Evolutionary conservation across 2,113 vertebrate genomes (phyloP), one percentile per base, ranked within the genome.

Genomic region (Cynopterus brachyotis): DNA sequence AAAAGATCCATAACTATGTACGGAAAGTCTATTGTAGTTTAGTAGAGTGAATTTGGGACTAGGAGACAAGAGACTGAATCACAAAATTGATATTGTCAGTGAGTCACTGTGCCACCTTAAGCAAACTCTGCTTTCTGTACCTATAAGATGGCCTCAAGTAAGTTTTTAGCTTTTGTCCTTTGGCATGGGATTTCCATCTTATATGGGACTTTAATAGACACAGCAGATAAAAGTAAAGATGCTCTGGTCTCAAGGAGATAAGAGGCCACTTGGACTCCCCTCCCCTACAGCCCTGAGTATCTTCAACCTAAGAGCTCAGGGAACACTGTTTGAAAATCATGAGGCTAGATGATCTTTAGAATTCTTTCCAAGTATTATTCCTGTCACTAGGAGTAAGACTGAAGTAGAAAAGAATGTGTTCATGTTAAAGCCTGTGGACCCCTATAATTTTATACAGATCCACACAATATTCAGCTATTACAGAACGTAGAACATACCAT

Each of bases 241-340:
- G 24, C 47, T 72, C 37, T 93, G 47, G 53, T 82, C 73, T 67
- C 60, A 60, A 53, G 22, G 64, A 40, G 59, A 8, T 45, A 82
- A 75, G 42, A 47, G 20, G 22, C 3, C 8, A 76, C 30, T 76
- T 45, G 60, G 50, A 42, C 69, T 75, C 47, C 55, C 62, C 24
- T 40, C 4, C 35, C 42, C 66, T 15, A 70, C 7, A 3, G 40
- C 30, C 73, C 50, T 15, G 12, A 86, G 37, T 83, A 47, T 86
- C 69, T 12, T 80, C 73, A 40, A n/a, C 11, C 32, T 55, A 47
- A 72, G 47, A 91, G 30, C 30, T 91, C 76, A 94, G 28, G 75
- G 22, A 59, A 78, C 91, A 67, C 5, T 73, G 59, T 89, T 73
- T 96, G 94, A 94, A 96, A 96, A 87, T 30, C 69, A 89, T 0